These are phyloP conservation scores for Andrena cerasifolii DNA, from an alignment of 1,140 invertebrate genomes.

Conservation along the genomic window DNA sequence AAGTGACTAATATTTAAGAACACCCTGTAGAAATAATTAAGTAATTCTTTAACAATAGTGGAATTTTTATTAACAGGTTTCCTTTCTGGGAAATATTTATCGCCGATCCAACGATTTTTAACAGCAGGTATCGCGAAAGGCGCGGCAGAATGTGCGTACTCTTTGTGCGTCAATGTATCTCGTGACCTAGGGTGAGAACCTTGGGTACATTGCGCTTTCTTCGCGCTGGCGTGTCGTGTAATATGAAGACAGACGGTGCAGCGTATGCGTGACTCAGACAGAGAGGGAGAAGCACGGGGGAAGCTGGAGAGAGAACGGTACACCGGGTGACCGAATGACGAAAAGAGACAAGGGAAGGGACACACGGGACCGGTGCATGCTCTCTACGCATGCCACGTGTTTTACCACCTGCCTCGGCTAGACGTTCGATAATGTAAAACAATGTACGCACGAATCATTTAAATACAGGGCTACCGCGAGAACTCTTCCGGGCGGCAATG, in stretches of 20 bases:
- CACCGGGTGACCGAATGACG: constrained; percentile 15
- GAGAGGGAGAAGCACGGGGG: background rate
- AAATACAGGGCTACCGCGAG: constrained; percentile 8
- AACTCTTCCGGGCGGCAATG: background rate
- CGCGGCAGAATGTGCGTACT: constrained; percentile 18
- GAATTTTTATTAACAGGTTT: too few relatives aligned
- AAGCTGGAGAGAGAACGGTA: background rate
- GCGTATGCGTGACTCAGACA: background rate
- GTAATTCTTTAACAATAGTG: too few relatives aligned
- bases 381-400: constrained; percentile 75
- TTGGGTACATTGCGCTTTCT: constrained; percentile 14
- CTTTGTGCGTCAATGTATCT: constrained; percentile 1
- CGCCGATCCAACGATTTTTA: background rate
- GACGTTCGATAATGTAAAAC: constrained; percentile 56
- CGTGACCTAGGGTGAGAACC: constrained; percentile 37
- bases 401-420: constrained; percentile 74
- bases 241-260: constrained; percentile 14
- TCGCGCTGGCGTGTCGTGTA: background rate
- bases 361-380: constrained; percentile 55
- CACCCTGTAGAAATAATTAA: too few relatives aligned
- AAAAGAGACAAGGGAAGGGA: constrained; percentile 32
- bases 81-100: background rate
- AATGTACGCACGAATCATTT: constrained; percentile 33
- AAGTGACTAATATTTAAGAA: too few relatives aligned
- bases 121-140: background rate